Base-by-base conservation (phyloP, 2,113 vertebrate species). In the Sterrhoptilus dennistouni region DNA sequence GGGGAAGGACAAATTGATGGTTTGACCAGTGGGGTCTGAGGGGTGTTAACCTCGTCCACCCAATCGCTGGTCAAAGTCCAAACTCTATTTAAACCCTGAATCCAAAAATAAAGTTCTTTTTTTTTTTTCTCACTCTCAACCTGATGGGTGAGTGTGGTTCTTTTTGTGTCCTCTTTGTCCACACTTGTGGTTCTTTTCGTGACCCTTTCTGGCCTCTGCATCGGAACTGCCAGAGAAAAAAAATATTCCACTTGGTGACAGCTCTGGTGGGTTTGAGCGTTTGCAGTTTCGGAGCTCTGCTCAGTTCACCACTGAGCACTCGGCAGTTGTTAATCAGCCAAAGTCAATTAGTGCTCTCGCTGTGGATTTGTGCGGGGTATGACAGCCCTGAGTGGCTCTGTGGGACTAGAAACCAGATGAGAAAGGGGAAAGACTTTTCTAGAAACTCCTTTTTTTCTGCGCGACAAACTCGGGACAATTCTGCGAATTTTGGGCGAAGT, bases 331-430 rank as follows among this genome's bases (percentile, higher is more conserved):
- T 95, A 94, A 96, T 95, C 87, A 95, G 85, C 42, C 3, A 0
- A 38, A 93, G 88, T 92, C 92, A 95, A 94, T 96, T 93, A 95
- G 88, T 18, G 78, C 49, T 85, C 82, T 69, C 45, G 12, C 36
- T 49, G 5, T 65, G 83, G 79, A 54, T 83, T 80, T 81, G 33
- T 13, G 83, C 47, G 5, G 68, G 19, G 23, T n/a, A 16, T 70
- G 90, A 86, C 90, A 83, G 90, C 79, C 33, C 59, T 35, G 83
- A 75, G 11, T 65, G 79, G 45, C 71, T 95, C 88, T 14, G 3
- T 27, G 79, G 88, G 83, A 89, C 50, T 14, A 5, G 27, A 83
- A 54, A 83, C 8, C 13, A 80, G 45, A 33, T 77, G 76, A 65
- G 59, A 61, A 76, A 80, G 15, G 4, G 23, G 38, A 45, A 90